Evolutionary conservation across 1,140 invertebrate species (phyloP).

Genomic region (Apocrypta bakeri): DNA sequence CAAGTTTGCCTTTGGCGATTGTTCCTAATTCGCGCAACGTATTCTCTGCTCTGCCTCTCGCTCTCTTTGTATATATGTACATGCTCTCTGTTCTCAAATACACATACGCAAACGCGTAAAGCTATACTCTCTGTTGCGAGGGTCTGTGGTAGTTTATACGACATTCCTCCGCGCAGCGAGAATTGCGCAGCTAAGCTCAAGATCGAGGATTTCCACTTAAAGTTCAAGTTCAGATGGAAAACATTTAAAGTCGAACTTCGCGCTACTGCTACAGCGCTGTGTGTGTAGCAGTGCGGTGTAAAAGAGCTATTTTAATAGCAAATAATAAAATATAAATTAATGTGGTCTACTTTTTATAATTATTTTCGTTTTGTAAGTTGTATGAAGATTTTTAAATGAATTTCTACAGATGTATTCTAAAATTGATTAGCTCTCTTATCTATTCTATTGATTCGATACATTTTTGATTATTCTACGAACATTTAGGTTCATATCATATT

Average conservation of each 20-base stretch:
- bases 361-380: no score
- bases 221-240: neutral
- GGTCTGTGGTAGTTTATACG: neutral
- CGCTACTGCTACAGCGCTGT: neutral
- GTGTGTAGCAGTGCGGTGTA: no score
- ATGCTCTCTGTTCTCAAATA: no score
- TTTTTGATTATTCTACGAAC: neutral
- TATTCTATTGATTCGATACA: no score
- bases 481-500: slow-evolving; percentile 26
- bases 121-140: neutral
- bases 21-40: slow-evolving; percentile 35
- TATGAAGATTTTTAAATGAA: no score
- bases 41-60: neutral
- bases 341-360: no score
- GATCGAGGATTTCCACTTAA: neutral
- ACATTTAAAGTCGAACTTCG: neutral
- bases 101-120: no score
- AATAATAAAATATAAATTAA: no score
- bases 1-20: slow-evolving; percentile 43
- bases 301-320: no score
- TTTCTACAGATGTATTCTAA: no score
- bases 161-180: neutral
- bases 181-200: neutral
- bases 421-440: no score
- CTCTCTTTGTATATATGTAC: no score